These are phyloP conservation scores for Chionomys nivalis DNA, from an alignment of 2,113 vertebrate genomes.

Conservation along the genomic window DNA sequence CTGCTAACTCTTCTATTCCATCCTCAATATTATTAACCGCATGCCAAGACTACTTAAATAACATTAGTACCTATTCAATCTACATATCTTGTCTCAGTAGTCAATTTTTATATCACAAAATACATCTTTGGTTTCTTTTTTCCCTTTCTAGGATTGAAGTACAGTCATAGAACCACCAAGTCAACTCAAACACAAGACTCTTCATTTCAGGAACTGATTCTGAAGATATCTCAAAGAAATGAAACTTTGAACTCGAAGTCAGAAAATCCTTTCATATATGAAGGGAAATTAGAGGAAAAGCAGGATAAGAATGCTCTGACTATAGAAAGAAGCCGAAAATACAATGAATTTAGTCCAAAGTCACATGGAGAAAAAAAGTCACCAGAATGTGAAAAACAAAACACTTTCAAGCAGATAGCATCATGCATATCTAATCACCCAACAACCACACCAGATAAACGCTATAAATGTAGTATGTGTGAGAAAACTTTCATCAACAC, in stretches of 20 bases:
- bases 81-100: neutral
- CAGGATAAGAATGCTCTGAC: constrained; percentile 23
- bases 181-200: constrained; percentile 71
- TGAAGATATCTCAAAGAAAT: constrained; percentile 59
- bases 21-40: neutral
- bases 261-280: constrained; percentile 55
- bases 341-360: constrained; percentile 54
- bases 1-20: neutral
- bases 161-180: constrained; percentile 55
- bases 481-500: constrained; percentile 80
- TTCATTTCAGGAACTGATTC: constrained; percentile 57
- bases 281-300: constrained; percentile 59
- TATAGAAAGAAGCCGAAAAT: constrained; percentile 65
- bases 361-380: constrained; percentile 42
- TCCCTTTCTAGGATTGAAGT: constrained; percentile 56
- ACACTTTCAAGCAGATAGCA: constrained; percentile 45
- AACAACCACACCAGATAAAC: constrained; percentile 63
- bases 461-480: constrained; percentile 76
- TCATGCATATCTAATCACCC: constrained; percentile 47
- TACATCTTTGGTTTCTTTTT: constrained; percentile 22
- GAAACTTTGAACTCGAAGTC: constrained; percentile 59
- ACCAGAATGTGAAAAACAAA: constrained; percentile 60
- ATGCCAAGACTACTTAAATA: constrained; percentile 36
- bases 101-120: neutral
- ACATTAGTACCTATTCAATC: constrained; percentile 5